Evolutionary conservation across 2,113 vertebrate genomes (phyloP), one percentile per base, ranked within the genome.

Genomic region (Crotophaga sulcirostris): DNA sequence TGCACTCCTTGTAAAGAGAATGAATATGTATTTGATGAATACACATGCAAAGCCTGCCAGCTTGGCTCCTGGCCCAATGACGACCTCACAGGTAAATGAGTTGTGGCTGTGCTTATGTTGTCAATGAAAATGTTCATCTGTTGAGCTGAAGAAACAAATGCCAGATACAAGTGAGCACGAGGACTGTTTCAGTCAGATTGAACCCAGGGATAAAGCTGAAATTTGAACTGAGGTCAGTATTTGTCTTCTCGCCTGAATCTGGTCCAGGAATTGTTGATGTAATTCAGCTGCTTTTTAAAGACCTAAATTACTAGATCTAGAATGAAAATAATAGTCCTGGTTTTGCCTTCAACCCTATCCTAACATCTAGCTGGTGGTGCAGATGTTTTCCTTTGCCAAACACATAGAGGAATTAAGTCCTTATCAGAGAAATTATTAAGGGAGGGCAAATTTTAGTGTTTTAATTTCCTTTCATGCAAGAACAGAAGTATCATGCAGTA

Each of bases 1-100:
- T 99, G 99, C 84, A 99, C 99, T 7, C 99, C 98, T 24, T 99
- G 99, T 68, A 99, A 99, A 91, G 99, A 99, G 42, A 99, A 99
- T 0, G 99, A 99, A 90, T 99, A 98, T 69, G 99, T 99, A 44
- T 99, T 97, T 85, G 99, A 99, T 49, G 99, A 99, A 93, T 99
- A 99, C 78, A 99, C 99, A 3, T 99, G 99, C 97, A 98, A 98
- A 78, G 99, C 99, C 0, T 99, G 99, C 90, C 98, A 98, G 28
- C 98, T 99, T 3, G 99, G 99, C 56, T 99, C 99, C 79, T 99
- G 99, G 99, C 99, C 99, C 52, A 99, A 97, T 0, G 87, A 98
- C 7, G 98, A 98, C 31, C 99, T 99, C 90, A 99, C 99, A 98
- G 99, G 99, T 99, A 96, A 81, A 90, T 74, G 36, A 51, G 24